Evolutionary conservation across 2,113 vertebrate genomes (phyloP), one percentile per base, ranked within the genome.

Genomic region (Thryonomys swinderianus): DNA sequence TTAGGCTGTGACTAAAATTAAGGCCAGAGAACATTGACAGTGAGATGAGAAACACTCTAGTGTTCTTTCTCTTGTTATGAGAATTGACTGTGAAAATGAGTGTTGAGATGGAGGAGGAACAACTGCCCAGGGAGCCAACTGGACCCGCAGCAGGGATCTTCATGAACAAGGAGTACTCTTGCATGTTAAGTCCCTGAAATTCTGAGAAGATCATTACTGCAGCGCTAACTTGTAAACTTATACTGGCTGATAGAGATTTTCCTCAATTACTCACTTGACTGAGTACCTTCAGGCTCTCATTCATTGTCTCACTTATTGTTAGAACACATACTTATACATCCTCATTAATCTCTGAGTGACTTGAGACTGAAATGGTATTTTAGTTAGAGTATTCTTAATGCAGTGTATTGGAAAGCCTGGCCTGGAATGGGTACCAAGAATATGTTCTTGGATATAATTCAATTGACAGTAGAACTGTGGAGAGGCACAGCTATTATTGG

Each of bases 141-240:
- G 57, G 37, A 91, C 27, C 13, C 40, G 85, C 10, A 64, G 53
- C 34, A 91, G 59, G 20, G 40, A 85, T 95, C 85, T 93, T 1
- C 12, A 69, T 71, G 64, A 85, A 17, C 34, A 93, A 93, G 62
- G 91, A 74, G 88, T 81, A 67, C 12, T 74, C 57, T 42, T 53
- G 4, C n/a, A 20, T 79, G 42, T 84, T 87, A 91, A 84, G 25
- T 40, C 13, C 85, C 69, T 95, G 66, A 57, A 11, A 69, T 93
- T 94, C 83, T 14, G 55, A 16, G 34, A 74, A 69, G 85, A 85
- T 84, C n/a, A 87, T 93, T 93, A 82, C 23, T 88, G 7, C 1
- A 88, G 5, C 61, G 76, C 13, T 88, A 92, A 20, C 62, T 73
- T 73, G 40, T 12, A 88, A 97, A 96, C 9, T 76, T 93, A 88